Evolutionary conservation across 2,113 vertebrate genomes (phyloP).

Genomic region (Eptatretus burgeri): DNA sequence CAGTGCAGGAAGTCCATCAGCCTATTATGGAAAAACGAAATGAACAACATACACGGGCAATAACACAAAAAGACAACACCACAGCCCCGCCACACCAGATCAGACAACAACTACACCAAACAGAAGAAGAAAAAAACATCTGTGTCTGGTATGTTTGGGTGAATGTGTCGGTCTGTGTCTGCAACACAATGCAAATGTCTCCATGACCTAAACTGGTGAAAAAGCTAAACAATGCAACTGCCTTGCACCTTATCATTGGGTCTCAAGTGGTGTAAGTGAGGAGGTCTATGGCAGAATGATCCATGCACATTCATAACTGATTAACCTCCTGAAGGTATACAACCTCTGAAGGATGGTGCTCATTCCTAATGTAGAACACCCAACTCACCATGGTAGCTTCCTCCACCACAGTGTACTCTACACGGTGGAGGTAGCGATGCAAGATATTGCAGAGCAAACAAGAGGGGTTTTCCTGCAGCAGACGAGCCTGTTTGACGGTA

Average conservation of each 20-base stretch:
- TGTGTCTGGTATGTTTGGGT: too few species aligned
- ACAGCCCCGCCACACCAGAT: neutral
- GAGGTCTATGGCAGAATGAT: too few species aligned
- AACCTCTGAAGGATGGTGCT: too few species aligned
- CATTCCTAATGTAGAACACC: too few species aligned
- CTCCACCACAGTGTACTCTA: slow-evolving; percentile 64
- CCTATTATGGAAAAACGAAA: slow-evolving; percentile 19
- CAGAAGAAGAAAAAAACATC: neutral
- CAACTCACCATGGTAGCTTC: slow-evolving; percentile 69
- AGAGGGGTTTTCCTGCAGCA: slow-evolving; percentile 82
- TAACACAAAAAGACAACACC: neutral
- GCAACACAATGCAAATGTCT: too few species aligned
- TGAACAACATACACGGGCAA: neutral
- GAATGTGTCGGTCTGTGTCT: too few species aligned
- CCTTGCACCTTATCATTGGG: too few species aligned
- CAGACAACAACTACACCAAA: neutral
- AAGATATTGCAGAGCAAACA: slow-evolving; percentile 82
- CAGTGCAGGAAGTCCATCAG: slow-evolving; percentile 67
- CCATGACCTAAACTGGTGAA: too few species aligned
- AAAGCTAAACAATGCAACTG: too few species aligned
- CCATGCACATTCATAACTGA: too few species aligned
- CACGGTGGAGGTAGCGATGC: slow-evolving; percentile 79
- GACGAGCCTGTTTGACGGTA: slow-evolving; percentile 61
- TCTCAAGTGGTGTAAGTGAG: too few species aligned
- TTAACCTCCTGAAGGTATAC: too few species aligned